Evolutionary conservation across 2,113 vertebrate species (phyloP).

Genomic region (Gadus macrocephalus): DNA sequence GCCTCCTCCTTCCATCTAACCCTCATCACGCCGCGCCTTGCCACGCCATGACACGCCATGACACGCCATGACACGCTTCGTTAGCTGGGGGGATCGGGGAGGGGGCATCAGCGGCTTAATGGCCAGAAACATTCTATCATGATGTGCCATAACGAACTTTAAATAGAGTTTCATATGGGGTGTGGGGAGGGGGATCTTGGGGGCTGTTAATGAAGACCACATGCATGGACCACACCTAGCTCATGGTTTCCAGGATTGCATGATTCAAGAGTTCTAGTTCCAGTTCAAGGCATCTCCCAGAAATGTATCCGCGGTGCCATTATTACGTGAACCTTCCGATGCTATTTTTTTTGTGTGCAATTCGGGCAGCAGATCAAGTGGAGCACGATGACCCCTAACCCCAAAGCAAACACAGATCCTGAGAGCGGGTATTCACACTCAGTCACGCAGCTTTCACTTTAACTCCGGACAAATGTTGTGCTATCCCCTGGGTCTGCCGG

Average conservation of each 20-base stretch:
- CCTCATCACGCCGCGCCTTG: slow-evolving; percentile 5
- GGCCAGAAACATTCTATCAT: background rate
- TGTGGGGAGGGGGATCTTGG: background rate
- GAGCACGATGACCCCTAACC: slow-evolving; percentile 39
- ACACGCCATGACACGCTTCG: slow-evolving; percentile 21
- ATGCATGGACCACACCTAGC: slow-evolving; percentile 46
- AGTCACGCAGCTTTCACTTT: slow-evolving; percentile 37
- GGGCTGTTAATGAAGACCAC: slow-evolving; percentile 31
- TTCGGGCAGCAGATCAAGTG: slow-evolving; percentile 35
- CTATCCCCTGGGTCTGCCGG: slow-evolving; percentile 8
- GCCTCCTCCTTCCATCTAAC: slow-evolving; percentile 25
- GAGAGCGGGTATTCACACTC: slow-evolving; percentile 31
- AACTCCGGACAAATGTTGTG: slow-evolving; percentile 10
- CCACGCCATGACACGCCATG: slow-evolving; percentile 23
- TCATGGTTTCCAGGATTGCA: slow-evolving; percentile 21
- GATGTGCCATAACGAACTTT: slow-evolving; percentile 13
- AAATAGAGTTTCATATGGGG: slow-evolving; percentile 11
- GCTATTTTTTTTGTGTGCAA: slow-evolving; percentile 24
- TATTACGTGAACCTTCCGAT: slow-evolving; percentile 25
- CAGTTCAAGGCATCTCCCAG: background rate
- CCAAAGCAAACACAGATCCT: slow-evolving; percentile 31
- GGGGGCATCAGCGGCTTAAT: background rate
- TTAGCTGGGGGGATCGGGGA: background rate
- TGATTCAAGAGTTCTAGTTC: slow-evolving; percentile 23
- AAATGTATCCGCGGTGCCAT: slow-evolving; percentile 17